Percentiles rank a stretch among this genome's conserved stretches.
These are phyloP conservation scores for Artemia sinica DNA, from an alignment of 2,888 invertebrate genomes.

Conservation along the genomic window DNA sequence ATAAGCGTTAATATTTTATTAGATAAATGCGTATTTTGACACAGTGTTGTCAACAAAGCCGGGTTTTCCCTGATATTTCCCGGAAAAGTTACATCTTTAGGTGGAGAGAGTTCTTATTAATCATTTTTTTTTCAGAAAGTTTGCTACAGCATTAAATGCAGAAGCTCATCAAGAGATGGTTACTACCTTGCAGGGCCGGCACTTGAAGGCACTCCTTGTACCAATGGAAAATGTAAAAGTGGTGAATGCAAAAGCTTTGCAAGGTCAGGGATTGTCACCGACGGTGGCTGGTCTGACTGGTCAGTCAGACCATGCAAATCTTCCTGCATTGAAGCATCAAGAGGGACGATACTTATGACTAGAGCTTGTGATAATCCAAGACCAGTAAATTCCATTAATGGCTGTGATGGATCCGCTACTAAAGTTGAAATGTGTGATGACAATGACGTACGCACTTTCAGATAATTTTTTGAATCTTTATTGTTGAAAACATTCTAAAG, in stretches of 20 bases:
- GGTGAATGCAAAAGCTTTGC: not conserved
- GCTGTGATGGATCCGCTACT: slow-evolving; percentile 45
- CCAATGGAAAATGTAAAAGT: slow-evolving; percentile 31
- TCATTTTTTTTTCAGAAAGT: slow-evolving; percentile 30
- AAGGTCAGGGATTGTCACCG: slow-evolving; percentile 24
- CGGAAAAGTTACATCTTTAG: too few species aligned
- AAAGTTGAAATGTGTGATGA: slow-evolving; percentile 51
- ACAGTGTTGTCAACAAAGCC: slow-evolving; percentile 21
- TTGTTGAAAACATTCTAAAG: slow-evolving; percentile 27
- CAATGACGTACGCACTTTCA: slow-evolving; percentile 35
- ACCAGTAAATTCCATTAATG: slow-evolving; percentile 37
- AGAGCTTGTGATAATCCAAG: slow-evolving; percentile 40
- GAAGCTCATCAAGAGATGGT: slow-evolving; percentile 51
- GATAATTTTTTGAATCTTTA: not conserved
- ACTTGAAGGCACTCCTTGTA: slow-evolving; percentile 60
- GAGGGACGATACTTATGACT: slow-evolving; percentile 37
- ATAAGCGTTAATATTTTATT: too few species aligned
- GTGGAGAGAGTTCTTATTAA: not conserved
- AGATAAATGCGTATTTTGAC: too few species aligned
- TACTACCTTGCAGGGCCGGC: slow-evolving; percentile 63
- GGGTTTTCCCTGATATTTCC: too few species aligned
- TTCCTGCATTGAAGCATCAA: slow-evolving; percentile 45
- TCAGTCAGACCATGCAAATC: slow-evolving; percentile 42
- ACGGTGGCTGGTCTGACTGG: slow-evolving; percentile 49
- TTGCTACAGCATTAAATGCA: slow-evolving; percentile 51